A percentile compares a stretch with the other conserved stretches of the same genome.
Evolutionary conservation across 2,113 vertebrate species (phyloP).

Genomic region (Platysternon megacephalum): DNA sequence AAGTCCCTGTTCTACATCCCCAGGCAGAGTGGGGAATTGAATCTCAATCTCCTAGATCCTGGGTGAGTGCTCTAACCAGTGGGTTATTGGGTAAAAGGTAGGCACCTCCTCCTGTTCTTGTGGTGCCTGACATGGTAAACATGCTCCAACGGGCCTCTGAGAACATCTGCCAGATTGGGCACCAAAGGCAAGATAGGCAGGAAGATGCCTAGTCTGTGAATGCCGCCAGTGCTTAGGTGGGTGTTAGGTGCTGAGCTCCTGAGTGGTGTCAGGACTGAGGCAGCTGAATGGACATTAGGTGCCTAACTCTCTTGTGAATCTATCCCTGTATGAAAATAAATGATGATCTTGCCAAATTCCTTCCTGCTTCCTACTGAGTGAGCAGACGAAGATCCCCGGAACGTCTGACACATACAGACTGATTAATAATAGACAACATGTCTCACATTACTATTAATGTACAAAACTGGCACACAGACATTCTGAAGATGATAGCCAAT

Average conservation of each 20-base stretch:
- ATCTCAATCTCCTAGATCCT: neutral
- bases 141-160: neutral
- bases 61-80: neutral
- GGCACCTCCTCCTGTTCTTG: neutral
- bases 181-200: neutral
- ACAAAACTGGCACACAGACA: constrained; percentile 44
- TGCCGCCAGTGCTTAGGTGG: neutral
- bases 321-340: constrained; percentile 36
- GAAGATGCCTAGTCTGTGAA: neutral
- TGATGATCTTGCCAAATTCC: constrained; percentile 30
- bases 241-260: neutral
- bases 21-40: neutral
- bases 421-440: constrained; percentile 67
- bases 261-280: neutral
- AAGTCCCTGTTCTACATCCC: neutral
- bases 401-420: constrained; percentile 32
- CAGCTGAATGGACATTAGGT: neutral
- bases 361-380: constrained; percentile 37
- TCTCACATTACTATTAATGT: constrained; percentile 63
- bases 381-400: constrained; percentile 53
- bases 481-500: neutral
- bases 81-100: neutral
- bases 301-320: neutral
- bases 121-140: neutral
- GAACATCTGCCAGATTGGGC: neutral